These are phyloP conservation scores for Lasiommata megera DNA, from an alignment of 2,888 invertebrate species.

Conservation along the genomic window DNA sequence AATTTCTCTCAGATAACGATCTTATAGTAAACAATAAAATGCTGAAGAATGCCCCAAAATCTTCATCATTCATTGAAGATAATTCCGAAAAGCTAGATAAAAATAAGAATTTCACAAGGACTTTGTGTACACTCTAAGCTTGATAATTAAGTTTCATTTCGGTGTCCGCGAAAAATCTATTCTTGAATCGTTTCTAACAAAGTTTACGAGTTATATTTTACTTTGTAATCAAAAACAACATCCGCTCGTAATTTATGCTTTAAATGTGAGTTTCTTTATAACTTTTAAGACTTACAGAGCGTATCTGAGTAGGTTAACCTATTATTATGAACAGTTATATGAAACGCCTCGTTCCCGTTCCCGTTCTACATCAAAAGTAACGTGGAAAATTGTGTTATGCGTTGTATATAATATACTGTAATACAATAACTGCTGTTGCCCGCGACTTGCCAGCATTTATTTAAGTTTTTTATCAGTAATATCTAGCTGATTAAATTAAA, in stretches of 20 bases:
- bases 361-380: conserved; percentile 9
- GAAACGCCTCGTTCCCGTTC: conserved; percentile 18
- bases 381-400: background rate
- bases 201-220: conserved; percentile 15
- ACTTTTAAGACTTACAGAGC: conserved; percentile 12
- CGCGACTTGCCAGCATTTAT: too few species aligned
- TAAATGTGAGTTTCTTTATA: conserved; percentile 15
- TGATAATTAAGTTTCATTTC: background rate
- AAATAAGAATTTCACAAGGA: too few species aligned
- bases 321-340: conserved; percentile 24
- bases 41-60: too few species aligned
- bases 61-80: too few species aligned
- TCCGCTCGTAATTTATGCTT: conserved; percentile 18
- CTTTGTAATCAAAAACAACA: conserved; percentile 22
- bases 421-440: too few species aligned
- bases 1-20: too few species aligned
- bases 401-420: too few species aligned
- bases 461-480: too few species aligned
- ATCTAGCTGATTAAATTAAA: too few species aligned
- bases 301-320: conserved; percentile 10
- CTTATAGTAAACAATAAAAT: too few species aligned
- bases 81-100: too few species aligned
- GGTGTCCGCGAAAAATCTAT: conserved; percentile 3
- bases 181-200: conserved; percentile 1
- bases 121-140: too few species aligned